These are phyloP conservation scores for Ramphastos sulfuratus DNA, from an alignment of 2,113 vertebrate species.

Conservation along the genomic window DNA sequence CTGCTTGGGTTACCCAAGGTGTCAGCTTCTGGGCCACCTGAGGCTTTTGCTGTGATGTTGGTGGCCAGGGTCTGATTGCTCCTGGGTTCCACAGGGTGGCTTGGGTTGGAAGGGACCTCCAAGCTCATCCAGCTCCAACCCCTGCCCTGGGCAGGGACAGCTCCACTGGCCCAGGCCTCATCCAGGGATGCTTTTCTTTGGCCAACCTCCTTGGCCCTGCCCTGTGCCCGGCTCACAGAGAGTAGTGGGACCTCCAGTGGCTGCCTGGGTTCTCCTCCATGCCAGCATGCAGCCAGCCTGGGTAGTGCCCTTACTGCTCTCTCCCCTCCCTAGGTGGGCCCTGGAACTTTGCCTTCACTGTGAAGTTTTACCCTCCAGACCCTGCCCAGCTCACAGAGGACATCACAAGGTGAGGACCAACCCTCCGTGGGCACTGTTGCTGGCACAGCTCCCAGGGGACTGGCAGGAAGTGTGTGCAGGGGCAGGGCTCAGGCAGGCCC, in stretches of 20 bases:
- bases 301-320: neutral
- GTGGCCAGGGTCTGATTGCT: neutral
- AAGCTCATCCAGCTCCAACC: no score
- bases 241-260: neutral
- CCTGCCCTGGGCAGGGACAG: no score
- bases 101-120: no score
- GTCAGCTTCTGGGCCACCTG: neutral
- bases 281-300: accelerated
- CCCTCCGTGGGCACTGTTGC: neutral
- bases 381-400: slow-evolving; percentile 97
- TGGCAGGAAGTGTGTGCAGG: accelerated
- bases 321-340: slow-evolving; percentile 78
- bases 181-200: neutral
- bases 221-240: neutral
- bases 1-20: neutral
- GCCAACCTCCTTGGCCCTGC: neutral
- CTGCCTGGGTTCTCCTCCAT: neutral
- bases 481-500: neutral
- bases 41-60: slow-evolving; percentile 50
- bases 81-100: neutral
- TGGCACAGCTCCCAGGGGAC: no score
- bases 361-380: slow-evolving; percentile 98
- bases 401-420: slow-evolving; percentile 88
- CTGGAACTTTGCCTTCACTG: slow-evolving; percentile 93
- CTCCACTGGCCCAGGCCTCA: no score